A percentile compares a stretch with the other conserved stretches of the same genome.
Evolutionary conservation across 2,888 invertebrate genomes (phyloP).

Genomic region (Crocallis elinguaria): DNA sequence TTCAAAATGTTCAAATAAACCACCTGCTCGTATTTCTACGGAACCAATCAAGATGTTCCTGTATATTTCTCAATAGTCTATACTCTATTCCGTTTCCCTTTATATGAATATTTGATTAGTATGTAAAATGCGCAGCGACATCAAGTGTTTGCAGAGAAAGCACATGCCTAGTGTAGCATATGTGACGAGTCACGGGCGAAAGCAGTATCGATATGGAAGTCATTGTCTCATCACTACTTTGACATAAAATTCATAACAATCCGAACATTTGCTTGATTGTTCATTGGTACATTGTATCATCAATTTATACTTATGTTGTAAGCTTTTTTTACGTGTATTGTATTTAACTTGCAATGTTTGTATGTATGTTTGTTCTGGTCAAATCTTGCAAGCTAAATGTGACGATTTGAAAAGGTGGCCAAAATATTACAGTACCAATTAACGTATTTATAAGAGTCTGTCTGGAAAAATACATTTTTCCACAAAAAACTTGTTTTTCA

Average conservation of each 20-base stretch:
- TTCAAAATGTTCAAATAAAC: too few species aligned
- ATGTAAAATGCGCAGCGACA: slow-evolving; percentile 44
- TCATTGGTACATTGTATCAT: too few species aligned
- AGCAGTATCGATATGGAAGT: slow-evolving; percentile 35
- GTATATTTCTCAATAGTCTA: slow-evolving; percentile 13
- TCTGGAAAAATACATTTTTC: too few species aligned
- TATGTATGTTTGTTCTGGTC: too few species aligned
- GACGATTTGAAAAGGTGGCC: too few species aligned
- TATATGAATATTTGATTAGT: slow-evolving; percentile 60
- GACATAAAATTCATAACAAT: not conserved
- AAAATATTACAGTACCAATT: too few species aligned
- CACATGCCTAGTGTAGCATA: slow-evolving; percentile 30
- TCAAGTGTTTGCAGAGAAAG: slow-evolving; percentile 61
- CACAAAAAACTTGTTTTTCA: too few species aligned
- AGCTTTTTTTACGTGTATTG: too few species aligned
- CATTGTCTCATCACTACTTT: slow-evolving; percentile 15
- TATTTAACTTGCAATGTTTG: too few species aligned
- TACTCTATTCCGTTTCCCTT: slow-evolving; percentile 15
- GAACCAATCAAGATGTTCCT: not conserved
- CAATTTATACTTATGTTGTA: too few species aligned
- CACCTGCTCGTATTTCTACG: not conserved
- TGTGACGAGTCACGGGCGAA: slow-evolving; percentile 35
- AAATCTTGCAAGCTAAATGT: too few species aligned
- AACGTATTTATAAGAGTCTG: too few species aligned
- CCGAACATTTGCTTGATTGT: not conserved